These are phyloP conservation scores for Mesoclemmys tuberculata DNA, from an alignment of 2,113 vertebrate species.

Conservation along the genomic window DNA sequence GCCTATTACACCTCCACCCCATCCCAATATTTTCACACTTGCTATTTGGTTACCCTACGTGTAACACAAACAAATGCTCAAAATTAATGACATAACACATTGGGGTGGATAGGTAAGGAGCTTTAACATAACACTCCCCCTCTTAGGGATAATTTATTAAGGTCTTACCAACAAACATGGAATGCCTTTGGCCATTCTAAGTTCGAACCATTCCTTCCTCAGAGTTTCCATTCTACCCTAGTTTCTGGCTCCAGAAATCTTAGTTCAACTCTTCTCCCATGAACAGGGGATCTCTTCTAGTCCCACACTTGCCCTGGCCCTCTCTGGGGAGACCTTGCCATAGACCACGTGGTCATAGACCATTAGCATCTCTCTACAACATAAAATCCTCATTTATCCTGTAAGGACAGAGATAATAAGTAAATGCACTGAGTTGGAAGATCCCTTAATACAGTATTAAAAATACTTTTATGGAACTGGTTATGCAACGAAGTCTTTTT, in stretches of 20 bases:
- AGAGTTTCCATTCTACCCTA: not conserved
- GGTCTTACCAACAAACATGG: not conserved
- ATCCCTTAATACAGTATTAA: not conserved
- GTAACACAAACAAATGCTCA: not conserved
- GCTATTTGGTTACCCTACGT: not conserved
- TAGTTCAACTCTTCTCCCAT: not conserved
- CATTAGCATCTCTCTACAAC: not conserved
- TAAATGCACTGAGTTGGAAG: not conserved
- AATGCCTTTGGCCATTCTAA: not conserved
- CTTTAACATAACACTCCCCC: not conserved
- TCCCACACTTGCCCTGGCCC: not conserved
- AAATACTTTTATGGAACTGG: not conserved
- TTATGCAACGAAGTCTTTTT: not conserved
- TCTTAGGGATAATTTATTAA: not conserved
- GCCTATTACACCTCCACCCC: no score
- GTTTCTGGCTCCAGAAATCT: not conserved
- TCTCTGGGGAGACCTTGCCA: not conserved
- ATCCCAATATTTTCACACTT: no score
- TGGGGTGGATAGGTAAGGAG: no score
- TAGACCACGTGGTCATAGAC: no score
- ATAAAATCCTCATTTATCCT: not conserved
- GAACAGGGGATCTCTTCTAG: not conserved
- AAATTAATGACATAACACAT: no score
- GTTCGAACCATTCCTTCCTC: not conserved
- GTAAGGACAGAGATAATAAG: not conserved